These are phyloP conservation scores for Campylorhamphus procurvoides DNA, from an alignment of 2,113 vertebrate genomes.

Conservation along the genomic window DNA sequence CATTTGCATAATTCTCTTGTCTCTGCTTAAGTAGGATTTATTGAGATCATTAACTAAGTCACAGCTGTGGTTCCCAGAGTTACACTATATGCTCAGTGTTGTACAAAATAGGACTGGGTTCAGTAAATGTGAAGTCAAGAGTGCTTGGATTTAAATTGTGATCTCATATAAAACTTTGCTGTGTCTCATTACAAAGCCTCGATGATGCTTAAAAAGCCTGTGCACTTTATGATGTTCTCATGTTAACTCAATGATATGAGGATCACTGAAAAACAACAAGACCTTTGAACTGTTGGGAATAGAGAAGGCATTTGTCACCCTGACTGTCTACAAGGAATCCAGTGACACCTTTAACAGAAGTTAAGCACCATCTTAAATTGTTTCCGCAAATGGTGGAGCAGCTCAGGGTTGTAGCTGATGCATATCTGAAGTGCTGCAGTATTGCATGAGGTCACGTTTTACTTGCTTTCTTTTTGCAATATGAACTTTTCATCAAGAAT, in stretches of 20 bases:
- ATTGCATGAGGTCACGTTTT: neutral
- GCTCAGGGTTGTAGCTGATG: rapidly evolving
- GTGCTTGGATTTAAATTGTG: constrained; percentile 50
- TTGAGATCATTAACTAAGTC: constrained; percentile 80
- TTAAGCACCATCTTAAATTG: too few species aligned
- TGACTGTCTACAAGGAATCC: neutral
- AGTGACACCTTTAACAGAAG: neutral
- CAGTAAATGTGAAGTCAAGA: constrained; percentile 69
- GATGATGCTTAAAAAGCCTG: constrained; percentile 3
- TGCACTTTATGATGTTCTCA: constrained; percentile 13
- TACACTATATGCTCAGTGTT: constrained; percentile 67
- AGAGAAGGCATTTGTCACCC: neutral
- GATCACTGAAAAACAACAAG: neutral
- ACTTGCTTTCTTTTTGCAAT: neutral
- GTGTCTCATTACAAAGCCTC: constrained; percentile 38
- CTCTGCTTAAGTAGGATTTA: constrained; percentile 83
- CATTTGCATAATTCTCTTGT: constrained; percentile 82
- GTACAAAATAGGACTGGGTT: constrained; percentile 70
- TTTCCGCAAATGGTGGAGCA: neutral
- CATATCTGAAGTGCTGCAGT: rapidly evolving
- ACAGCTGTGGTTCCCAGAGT: constrained; percentile 79
- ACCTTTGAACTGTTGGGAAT: neutral
- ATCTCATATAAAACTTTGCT: constrained; percentile 26
- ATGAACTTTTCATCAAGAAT: neutral
- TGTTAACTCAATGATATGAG: neutral